Percentiles rank a stretch among this genome's conserved stretches.
phyloP scores from a whole-genome alignment of 2,113 vertebrate species.

The Dissostichus mawsoni region DNA sequence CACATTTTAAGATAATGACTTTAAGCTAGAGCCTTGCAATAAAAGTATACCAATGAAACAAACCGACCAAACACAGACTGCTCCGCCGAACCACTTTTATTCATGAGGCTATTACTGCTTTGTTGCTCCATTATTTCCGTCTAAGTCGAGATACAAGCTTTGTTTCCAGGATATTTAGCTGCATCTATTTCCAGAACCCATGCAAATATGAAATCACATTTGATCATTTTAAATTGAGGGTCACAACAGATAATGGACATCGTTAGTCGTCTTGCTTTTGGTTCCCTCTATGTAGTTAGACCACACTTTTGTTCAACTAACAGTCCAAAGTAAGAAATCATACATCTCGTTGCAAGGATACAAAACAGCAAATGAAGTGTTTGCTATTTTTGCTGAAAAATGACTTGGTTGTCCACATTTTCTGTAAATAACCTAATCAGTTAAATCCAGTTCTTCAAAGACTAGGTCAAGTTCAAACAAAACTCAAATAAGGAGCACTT shows the following conservation, averaged over 20 bases:
- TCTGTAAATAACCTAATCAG: too few relatives aligned
- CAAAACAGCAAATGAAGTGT: too few relatives aligned
- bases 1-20: too few relatives aligned
- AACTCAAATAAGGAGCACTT: conserved; percentile 21
- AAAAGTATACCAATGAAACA: neutral
- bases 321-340: neutral
- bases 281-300: neutral
- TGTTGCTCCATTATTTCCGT: neutral
- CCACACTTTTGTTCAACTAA: neutral
- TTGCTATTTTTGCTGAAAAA: too few relatives aligned
- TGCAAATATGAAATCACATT: neutral
- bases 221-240: neutral
- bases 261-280: neutral
- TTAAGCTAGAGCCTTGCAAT: neutral
- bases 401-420: neutral
- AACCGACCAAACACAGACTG: neutral
- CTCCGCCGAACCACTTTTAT: neutral
- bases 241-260: neutral
- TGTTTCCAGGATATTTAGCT: neutral
- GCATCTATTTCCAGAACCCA: neutral
- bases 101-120: too few relatives aligned
- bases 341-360: too few relatives aligned
- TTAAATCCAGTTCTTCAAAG: neutral
- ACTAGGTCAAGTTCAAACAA: conserved; percentile 14
- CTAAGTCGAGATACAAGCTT: neutral